Evolutionary conservation across 2,113 vertebrate genomes (phyloP), one percentile per base, ranked within the genome.

Genomic region (Saccopteryx leptura): DNA sequence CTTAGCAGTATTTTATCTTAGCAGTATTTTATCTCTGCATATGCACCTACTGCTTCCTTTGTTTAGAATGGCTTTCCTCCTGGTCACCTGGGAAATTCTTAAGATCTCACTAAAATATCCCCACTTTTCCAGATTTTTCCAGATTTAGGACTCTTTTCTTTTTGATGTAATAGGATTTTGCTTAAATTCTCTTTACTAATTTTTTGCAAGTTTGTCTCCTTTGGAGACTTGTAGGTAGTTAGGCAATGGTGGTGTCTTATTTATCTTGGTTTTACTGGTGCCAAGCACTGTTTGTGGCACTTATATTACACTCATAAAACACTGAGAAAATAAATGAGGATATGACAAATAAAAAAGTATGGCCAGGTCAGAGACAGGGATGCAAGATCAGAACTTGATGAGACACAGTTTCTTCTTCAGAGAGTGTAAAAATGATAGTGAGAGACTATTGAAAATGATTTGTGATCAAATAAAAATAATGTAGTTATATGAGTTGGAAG

Each of bases 401-500:
- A 69, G 46, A 63, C 26, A 33, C 3, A 81, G 28, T 61, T 93
- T 82, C 79, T 90, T 56, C 50, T 39, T 26, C 60, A 52, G 31
- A 76, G 60, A 13, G 66, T 88, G 18, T 24, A 85, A 76, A 82
- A 71, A 88, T 80, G 69, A 66, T 56, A 6, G 80, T 90, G n/a
- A 18, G 26, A 5, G 17, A 52, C 68, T 60, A 52, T 9, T 94
- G 4, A 50, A 87, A 88, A 31, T 94, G 71, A 93, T 88, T 88
- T 93, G 71, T 90, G 68, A 74, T 74, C 54, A 72, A 84, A 95
- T 95, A 83, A 92, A 95, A 56, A 33, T 68, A 82, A 88, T 78
- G 5, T 26, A 60, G 72, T 80, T 92, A 72, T 58, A 65, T 68
- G 71, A 28, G 10, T 21, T 93, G 26, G 14, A 89, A 4, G 23